Evolutionary conservation across 2,113 vertebrate genomes (phyloP).

Genomic region (Scartelaos histophorus): DNA sequence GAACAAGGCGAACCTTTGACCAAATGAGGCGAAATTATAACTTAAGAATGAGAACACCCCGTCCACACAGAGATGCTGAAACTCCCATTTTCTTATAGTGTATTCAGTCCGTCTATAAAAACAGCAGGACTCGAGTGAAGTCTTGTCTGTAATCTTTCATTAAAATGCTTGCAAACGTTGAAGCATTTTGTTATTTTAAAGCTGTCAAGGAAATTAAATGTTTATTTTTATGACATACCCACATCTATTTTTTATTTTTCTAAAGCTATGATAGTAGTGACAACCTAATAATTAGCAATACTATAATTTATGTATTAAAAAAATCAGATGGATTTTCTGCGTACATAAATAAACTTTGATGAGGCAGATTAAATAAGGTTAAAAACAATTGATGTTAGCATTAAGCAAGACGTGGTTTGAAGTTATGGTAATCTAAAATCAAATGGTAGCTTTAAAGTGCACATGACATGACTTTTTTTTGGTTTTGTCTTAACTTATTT

Average conservation of each 20-base stretch:
- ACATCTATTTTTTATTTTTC: background rate
- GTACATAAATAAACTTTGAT: too few relatives aligned
- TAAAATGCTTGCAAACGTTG: background rate
- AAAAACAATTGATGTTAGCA: too few relatives aligned
- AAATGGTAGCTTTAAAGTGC: too few relatives aligned
- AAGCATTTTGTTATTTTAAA: background rate
- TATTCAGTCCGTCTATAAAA: background rate
- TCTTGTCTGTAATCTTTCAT: background rate
- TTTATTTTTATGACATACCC: background rate
- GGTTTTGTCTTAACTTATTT: too few relatives aligned
- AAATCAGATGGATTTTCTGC: too few relatives aligned
- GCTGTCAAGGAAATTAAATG: background rate
- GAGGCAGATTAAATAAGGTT: too few relatives aligned
- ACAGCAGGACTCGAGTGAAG: background rate
- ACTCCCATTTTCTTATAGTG: background rate
- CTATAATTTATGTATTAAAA: too few relatives aligned
- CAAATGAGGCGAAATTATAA: background rate
- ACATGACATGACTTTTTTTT: too few relatives aligned
- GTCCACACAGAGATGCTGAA: background rate
- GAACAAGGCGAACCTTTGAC: background rate
- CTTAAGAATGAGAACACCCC: conserved; percentile 1
- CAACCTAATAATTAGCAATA: too few relatives aligned
- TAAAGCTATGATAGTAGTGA: too few relatives aligned
- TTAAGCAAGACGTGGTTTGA: too few relatives aligned
- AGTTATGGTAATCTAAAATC: too few relatives aligned